These are phyloP conservation scores for Protodeltote pygarga DNA, from an alignment of 2,888 invertebrate species.

Conservation along the genomic window DNA sequence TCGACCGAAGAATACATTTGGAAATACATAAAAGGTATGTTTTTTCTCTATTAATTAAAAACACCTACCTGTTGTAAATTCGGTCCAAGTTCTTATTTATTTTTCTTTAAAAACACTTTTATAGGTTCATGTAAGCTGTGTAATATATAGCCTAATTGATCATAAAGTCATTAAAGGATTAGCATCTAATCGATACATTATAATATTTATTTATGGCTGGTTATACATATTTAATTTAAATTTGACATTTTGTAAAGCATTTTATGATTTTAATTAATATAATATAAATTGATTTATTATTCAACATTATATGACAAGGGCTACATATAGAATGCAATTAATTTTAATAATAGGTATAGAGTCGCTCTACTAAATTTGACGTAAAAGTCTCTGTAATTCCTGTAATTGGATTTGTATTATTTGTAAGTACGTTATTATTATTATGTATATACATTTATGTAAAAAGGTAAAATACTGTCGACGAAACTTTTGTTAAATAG, in stretches of 20 bases:
- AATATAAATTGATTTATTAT: constrained; percentile 14
- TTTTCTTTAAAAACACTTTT: neutral
- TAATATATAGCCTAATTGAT: constrained; percentile 1
- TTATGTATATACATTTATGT: constrained; percentile 1
- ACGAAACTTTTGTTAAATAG: no score
- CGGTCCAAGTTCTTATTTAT: constrained; percentile 65
- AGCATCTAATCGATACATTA: constrained; percentile 11
- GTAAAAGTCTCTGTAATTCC: constrained; percentile 5
- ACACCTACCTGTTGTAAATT: constrained; percentile 56
- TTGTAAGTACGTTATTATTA: constrained; percentile 7
- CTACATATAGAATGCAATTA: constrained; percentile 19
- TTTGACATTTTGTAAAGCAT: constrained; percentile 26
- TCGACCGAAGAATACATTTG: constrained; percentile 78
- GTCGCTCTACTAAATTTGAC: constrained; percentile 17
- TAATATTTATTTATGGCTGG: constrained; percentile 6
- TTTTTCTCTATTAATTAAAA: constrained; percentile 16
- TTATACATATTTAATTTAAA: constrained; percentile 22
- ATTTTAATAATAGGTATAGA: constrained; percentile 27
- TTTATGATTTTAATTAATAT: constrained; percentile 21
- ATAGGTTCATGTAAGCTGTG: neutral
- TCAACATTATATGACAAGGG: constrained; percentile 8
- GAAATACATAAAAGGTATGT: constrained; percentile 83
- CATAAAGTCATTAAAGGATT: constrained; percentile 6
- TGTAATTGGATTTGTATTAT: constrained; percentile 19
- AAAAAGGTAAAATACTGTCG: no score